Evolutionary conservation across 1,140 invertebrate genomes (phyloP).

Genomic region (Microplitis demolitor): DNA sequence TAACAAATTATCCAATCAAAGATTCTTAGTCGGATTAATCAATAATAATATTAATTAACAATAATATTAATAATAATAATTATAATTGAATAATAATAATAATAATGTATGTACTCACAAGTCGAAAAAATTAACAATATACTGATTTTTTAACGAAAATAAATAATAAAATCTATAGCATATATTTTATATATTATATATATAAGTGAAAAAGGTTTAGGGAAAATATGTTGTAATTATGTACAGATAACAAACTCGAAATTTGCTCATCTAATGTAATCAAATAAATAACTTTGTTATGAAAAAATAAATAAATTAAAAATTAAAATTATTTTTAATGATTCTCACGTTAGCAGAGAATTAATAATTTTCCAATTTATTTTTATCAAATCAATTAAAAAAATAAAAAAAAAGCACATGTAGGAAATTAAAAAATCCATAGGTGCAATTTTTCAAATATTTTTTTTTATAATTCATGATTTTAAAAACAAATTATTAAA

Average conservation of each 20-base stretch:
- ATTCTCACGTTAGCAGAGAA: no score
- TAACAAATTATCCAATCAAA: conserved; percentile 43
- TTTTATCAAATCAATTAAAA: no score
- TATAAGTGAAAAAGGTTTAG: conserved; percentile 37
- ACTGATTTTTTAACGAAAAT: background rate
- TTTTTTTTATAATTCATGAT: no score
- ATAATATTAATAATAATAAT: no score
- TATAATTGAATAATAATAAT: background rate
- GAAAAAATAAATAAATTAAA: background rate
- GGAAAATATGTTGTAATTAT: conserved; percentile 48
- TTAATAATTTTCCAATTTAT: no score
- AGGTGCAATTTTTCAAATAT: no score
- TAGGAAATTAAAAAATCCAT: no score
- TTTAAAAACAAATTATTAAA: no score
- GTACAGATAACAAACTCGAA: conserved; percentile 42
- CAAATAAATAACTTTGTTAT: conserved; percentile 44
- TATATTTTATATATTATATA: conserved; percentile 1
- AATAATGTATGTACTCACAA: conserved; percentile 1
- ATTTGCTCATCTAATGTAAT: conserved; percentile 51
- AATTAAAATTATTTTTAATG: background rate
- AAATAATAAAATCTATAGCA: background rate
- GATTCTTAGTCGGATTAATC: conserved; percentile 32
- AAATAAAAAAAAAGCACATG: no score
- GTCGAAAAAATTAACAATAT: conserved; percentile 5
- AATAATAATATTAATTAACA: background rate